phyloP scores from a whole-genome alignment of 2,113 vertebrate species.

The Osmerus mordax region DNA sequence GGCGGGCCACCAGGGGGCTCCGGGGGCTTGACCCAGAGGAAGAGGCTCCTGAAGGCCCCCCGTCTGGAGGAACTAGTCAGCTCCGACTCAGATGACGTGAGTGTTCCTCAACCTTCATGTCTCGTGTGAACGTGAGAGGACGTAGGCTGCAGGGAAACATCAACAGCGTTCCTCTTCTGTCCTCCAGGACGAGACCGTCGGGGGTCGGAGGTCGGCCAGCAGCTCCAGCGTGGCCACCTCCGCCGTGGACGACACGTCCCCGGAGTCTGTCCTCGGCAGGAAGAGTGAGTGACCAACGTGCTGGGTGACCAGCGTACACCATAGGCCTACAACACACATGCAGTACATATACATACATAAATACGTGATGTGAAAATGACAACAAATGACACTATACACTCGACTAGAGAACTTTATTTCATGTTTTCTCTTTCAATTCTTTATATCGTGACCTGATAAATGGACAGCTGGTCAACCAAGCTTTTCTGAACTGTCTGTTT shows the following conservation, averaged over 20 bases:
- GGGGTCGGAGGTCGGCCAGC: conserved; percentile 74
- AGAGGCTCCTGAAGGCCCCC: conserved; percentile 90
- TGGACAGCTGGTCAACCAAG: no score
- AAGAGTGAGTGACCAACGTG: conserved; percentile 80
- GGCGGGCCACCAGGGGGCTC: conserved; percentile 24
- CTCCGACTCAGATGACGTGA: conserved; percentile 86
- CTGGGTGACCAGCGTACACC: no score
- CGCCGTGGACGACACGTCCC: conserved; percentile 80
- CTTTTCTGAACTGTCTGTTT: not conserved
- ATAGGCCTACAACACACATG: not conserved
- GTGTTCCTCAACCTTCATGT: not conserved
- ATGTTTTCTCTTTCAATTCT: no score
- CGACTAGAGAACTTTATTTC: no score
- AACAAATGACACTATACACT: no score
- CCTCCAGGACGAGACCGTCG: conserved; percentile 80
- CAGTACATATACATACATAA: conserved; percentile 10
- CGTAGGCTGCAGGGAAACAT: not conserved
- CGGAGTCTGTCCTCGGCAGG: conserved; percentile 76
- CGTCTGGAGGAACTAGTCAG: conserved; percentile 89
- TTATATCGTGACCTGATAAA: no score
- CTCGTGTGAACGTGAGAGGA: not conserved
- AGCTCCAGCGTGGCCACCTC: conserved; percentile 87
- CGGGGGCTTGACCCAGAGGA: conserved; percentile 69
- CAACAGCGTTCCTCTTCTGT: not conserved
- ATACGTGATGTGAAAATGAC: no score